phyloP scores from a whole-genome alignment of 2,113 vertebrate species.

The Bufo gargarizans region DNA sequence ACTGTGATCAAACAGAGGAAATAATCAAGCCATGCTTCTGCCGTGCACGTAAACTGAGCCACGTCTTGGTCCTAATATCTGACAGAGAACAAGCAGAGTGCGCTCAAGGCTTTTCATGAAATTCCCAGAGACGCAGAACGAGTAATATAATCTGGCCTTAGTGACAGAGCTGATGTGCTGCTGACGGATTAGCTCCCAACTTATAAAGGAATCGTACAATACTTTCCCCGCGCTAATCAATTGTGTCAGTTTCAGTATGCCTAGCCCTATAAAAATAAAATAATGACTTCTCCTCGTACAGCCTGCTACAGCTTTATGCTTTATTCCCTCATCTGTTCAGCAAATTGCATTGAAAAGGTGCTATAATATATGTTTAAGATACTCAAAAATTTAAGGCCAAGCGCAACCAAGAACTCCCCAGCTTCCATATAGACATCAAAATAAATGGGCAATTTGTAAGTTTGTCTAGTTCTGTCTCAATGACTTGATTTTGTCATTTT shows the following conservation, averaged over 20 bases:
- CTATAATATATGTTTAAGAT: conserved; percentile 46
- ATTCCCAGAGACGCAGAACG: conserved; percentile 56
- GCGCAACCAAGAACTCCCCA: not conserved
- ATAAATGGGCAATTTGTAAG: conserved; percentile 11
- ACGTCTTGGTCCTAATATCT: conserved; percentile 56
- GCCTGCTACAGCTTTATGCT: conserved; percentile 39
- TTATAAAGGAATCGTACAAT: conserved; percentile 56
- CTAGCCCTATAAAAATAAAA: conserved; percentile 54
- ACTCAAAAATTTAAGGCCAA: conserved; percentile 30
- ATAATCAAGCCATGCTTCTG: conserved; percentile 50
- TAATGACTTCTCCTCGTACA: conserved; percentile 50
- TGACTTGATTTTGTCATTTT: not conserved
- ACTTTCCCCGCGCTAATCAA: conserved; percentile 55
- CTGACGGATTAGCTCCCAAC: conserved; percentile 56
- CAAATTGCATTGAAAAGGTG: conserved; percentile 26
- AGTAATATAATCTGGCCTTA: conserved; percentile 59
- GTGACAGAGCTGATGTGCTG: conserved; percentile 55
- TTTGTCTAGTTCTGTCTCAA: not conserved
- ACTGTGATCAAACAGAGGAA: conserved; percentile 54
- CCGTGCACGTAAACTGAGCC: conserved; percentile 61
- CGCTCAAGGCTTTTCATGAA: conserved; percentile 57
- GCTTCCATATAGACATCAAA: not conserved
- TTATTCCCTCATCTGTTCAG: conserved; percentile 38
- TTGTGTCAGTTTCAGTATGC: conserved; percentile 58
- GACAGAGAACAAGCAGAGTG: conserved; percentile 58